Evolutionary conservation across 1,140 invertebrate genomes (phyloP), one percentile per base, ranked within the genome.

Genomic region (Eriosoma lanigerum): DNA sequence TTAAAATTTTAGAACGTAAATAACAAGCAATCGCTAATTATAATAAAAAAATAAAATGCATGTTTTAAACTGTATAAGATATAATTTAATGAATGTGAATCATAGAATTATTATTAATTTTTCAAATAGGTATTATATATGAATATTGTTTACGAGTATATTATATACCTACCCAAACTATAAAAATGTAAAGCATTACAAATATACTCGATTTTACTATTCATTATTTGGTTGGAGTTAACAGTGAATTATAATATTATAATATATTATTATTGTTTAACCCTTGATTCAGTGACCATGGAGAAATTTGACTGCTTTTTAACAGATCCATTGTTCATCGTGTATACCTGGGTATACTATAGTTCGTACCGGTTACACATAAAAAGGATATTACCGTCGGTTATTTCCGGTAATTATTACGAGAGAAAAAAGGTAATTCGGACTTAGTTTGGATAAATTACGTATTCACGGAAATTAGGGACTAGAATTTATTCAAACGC

Each of bases 381-480:
- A 78, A 60, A 78, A 78, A 78, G 75, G 75, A 78, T 78, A 78
- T 78, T 78, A 78, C 75, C 75, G 44, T 78, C 75, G 75, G 75
- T 62, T 62, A 38, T 62, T 78, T 78, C 75, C 75, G 75, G 75
- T 46, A 62, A 78, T 78, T 78, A 78, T 62, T 62, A 48, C 29
- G 24, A n/a, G 60, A 29, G 52, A 50, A 72, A 58, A 56, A 56
- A 76, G 17, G 21, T 62, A 62, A 78, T 78, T 46, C 54, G 54
- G 75, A 78, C 75, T 78, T 78, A 29, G 75, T 78, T 78, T 24
- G 75, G 75, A 78, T 62, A 46, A 78, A 78, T 78, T 78, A 78
- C 75, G 75, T 60, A 78, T 78, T 78, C 75, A 78, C 75, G 75
- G 75, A 78, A 78, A 78, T 78, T 78, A 78, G 75, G 75, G 75